A percentile compares a stretch with the other conserved stretches of the same genome.
Evolutionary conservation across 2,888 invertebrate genomes (phyloP).

Genomic region (Chelonus formosanus): DNA sequence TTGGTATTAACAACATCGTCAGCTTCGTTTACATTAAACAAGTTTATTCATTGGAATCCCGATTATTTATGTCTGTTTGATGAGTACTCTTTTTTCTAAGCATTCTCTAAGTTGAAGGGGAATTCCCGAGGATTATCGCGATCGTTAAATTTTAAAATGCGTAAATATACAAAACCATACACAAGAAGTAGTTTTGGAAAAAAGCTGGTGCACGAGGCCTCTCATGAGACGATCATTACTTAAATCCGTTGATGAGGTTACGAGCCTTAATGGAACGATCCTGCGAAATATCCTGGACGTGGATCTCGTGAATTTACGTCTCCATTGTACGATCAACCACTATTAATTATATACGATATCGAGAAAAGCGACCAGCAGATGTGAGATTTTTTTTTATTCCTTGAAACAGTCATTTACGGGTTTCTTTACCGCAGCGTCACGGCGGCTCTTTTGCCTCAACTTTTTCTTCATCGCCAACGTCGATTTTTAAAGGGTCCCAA

Average conservation of each 20-base stretch:
- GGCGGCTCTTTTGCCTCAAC: conserved; percentile 56
- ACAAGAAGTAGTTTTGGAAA: background rate
- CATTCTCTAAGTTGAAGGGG: background rate
- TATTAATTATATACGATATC: conserved; percentile 21
- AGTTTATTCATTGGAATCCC: conserved; percentile 19
- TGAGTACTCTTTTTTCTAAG: background rate
- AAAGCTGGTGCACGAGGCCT: too few species aligned
- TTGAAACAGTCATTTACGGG: conserved; percentile 30
- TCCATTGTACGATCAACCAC: conserved; percentile 19
- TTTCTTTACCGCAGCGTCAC: conserved; percentile 52
- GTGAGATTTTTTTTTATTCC: conserved; percentile 26
- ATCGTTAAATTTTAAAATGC: conserved; percentile 11
- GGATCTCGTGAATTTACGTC: conserved; percentile 19
- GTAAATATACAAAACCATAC: conserved; percentile 4
- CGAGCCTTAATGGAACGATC: conserved; percentile 2
- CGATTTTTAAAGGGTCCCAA: conserved; percentile 53
- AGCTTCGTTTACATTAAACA: conserved; percentile 22
- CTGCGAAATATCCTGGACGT: conserved; percentile 6
- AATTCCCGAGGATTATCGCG: background rate
- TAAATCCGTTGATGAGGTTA: conserved; percentile 23
- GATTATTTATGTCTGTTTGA: conserved; percentile 2
- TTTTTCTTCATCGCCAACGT: conserved; percentile 49
- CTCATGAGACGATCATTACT: conserved; percentile 8
- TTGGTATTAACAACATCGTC: background rate
- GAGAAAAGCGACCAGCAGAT: conserved; percentile 18